Conservation (phyloP, 2,113 vertebrate genomes). For the Setophaga petechia region DNA sequence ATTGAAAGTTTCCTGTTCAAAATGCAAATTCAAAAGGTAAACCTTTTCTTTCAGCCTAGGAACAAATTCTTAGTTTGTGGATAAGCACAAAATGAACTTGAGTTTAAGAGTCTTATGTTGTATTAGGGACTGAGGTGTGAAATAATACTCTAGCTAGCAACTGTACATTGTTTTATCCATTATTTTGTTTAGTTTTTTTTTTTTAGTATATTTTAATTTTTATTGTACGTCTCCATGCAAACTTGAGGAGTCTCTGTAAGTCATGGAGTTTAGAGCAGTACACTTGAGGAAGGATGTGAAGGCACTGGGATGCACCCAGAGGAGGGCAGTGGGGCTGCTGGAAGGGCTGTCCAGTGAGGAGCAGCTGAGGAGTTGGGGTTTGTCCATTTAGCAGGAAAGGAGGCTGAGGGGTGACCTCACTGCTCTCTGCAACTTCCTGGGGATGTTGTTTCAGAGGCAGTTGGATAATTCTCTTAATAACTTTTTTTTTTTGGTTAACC, state of each 20-base stretch:
- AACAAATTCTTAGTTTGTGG: background rate
- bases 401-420: background rate
- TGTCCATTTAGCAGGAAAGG: background rate
- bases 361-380: background rate
- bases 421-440: background rate
- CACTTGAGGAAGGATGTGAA: background rate
- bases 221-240: background rate
- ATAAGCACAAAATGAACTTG: background rate
- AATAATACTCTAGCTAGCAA: background rate
- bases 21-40: background rate
- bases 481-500: background rate
- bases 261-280: background rate
- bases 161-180: background rate
- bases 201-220: background rate
- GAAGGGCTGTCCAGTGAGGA: background rate
- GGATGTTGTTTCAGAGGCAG: background rate
- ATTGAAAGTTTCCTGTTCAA: background rate
- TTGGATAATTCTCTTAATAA: background rate
- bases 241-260: background rate
- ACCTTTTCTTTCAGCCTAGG: background rate
- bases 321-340: background rate
- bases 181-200: background rate
- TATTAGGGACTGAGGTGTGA: background rate
- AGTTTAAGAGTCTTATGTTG: background rate
- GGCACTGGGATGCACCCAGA: background rate